A percentile compares a stretch with the other conserved stretches of the same genome.
These are phyloP conservation scores for Meteorus sp. DNA, from an alignment of 1,140 invertebrate species.

Conservation along the genomic window DNA sequence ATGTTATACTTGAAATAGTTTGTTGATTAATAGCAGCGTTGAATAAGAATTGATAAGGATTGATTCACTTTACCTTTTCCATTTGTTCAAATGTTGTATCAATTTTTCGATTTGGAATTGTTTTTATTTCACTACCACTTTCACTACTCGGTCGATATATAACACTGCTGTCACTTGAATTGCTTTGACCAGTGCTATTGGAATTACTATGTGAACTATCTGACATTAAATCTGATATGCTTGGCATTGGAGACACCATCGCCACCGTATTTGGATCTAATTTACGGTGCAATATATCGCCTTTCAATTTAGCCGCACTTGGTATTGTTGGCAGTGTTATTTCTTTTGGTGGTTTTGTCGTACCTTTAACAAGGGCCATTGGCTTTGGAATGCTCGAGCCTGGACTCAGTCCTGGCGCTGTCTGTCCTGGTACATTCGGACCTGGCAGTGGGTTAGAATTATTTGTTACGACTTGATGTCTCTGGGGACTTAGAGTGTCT, in stretches of 20 bases:
- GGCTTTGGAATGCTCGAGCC: conserved; percentile 85
- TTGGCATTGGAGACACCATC: conserved; percentile 76
- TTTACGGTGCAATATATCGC: conserved; percentile 52
- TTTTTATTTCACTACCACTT: conserved; percentile 65
- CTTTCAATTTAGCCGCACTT: conserved; percentile 41
- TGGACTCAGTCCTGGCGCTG: conserved; percentile 34
- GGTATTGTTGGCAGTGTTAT: conserved; percentile 36
- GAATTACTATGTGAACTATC: conserved; percentile 65
- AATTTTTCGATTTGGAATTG: conserved; percentile 62
- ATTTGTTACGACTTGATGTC: conserved; percentile 19
- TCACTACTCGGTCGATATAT: conserved; percentile 71
- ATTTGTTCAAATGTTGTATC: conserved; percentile 50
- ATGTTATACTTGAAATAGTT: not conserved
- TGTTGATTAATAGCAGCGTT: not conserved
- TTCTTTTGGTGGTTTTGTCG: conserved; percentile 66
- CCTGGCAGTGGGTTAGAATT: conserved; percentile 26
- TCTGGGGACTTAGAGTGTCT: not conserved
- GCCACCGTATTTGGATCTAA: conserved; percentile 68
- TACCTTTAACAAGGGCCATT: conserved; percentile 87
- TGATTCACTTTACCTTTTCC: conserved; percentile 46
- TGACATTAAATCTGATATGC: conserved; percentile 55
- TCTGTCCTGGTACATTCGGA: conserved; percentile 25
- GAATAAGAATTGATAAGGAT: not conserved
- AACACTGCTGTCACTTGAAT: conserved; percentile 69
- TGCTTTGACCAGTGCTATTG: conserved; percentile 64